Conservation (phyloP, 1,140 invertebrate species). For the Nebria ingens region DNA sequence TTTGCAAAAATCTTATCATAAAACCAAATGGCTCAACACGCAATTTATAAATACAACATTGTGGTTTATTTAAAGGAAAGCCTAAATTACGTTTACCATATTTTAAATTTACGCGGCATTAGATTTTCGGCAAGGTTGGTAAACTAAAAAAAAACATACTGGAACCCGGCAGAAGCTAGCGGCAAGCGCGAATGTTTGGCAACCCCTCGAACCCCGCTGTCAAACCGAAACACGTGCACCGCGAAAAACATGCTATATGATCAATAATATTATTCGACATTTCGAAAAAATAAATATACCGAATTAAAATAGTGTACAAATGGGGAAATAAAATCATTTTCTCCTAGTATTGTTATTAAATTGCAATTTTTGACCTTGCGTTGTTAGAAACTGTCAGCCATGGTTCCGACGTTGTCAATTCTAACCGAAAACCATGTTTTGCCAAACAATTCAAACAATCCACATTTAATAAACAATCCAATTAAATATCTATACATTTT, state of each 20-base stretch:
- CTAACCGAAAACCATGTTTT: neutral
- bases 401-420: neutral
- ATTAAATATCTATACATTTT: too few relatives aligned
- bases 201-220: neutral
- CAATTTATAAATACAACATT: too few relatives aligned
- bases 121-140: neutral
- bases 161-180: neutral
- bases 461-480: too few relatives aligned
- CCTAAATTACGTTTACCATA: too few relatives aligned
- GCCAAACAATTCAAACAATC: too few relatives aligned
- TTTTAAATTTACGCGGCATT: neutral
- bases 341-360: slow-evolving; percentile 10
- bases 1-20: too few relatives aligned
- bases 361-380: neutral
- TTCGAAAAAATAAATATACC: neutral
- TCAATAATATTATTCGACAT: neutral
- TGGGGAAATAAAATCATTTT: too few relatives aligned
- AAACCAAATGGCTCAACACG: too few relatives aligned
- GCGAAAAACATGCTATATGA: neutral
- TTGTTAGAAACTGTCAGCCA: neutral
- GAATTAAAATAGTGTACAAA: too few relatives aligned
- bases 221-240: neutral
- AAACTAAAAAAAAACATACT: neutral
- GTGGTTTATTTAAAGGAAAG: too few relatives aligned
- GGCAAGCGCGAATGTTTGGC: neutral